These are phyloP conservation scores for Phyllostomus hastatus DNA, from an alignment of 2,113 vertebrate genomes.

Conservation along the genomic window DNA sequence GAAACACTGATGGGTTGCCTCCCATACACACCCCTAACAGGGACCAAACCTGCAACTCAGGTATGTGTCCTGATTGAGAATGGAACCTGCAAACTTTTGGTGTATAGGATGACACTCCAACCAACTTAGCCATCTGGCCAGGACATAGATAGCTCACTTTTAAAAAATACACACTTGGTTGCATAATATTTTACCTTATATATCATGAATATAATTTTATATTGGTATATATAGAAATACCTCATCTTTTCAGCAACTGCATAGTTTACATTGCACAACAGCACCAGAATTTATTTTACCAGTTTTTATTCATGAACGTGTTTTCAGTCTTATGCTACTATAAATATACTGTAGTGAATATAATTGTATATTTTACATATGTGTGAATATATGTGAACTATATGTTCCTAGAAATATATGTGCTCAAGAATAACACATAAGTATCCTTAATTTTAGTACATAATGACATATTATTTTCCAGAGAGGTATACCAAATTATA, in stretches of 20 bases:
- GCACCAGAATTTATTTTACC: not conserved
- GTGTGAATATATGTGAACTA: not conserved
- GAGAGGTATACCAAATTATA: not conserved
- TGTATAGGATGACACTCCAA: too few relatives aligned
- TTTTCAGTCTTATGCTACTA: not conserved
- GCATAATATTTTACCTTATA: not conserved
- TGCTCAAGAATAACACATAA: not conserved
- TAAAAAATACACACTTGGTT: not conserved
- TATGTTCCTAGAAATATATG: not conserved
- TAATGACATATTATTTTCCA: not conserved
- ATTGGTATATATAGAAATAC: not conserved
- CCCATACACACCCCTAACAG: too few relatives aligned
- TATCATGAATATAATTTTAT: not conserved
- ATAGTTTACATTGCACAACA: not conserved
- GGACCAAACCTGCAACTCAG: too few relatives aligned
- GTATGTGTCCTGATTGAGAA: too few relatives aligned
- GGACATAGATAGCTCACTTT: not conserved
- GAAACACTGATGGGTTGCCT: too few relatives aligned
- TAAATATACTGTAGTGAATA: not conserved
- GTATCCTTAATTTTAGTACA: not conserved
- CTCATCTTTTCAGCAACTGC: not conserved
- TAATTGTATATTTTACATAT: not conserved
- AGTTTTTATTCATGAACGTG: not conserved
- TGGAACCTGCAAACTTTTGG: too few relatives aligned
- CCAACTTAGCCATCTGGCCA: too few relatives aligned